Evolutionary conservation across 2,797 vertebrate genomes (phyloP).

Genomic region (Spheniscus humboldti): DNA sequence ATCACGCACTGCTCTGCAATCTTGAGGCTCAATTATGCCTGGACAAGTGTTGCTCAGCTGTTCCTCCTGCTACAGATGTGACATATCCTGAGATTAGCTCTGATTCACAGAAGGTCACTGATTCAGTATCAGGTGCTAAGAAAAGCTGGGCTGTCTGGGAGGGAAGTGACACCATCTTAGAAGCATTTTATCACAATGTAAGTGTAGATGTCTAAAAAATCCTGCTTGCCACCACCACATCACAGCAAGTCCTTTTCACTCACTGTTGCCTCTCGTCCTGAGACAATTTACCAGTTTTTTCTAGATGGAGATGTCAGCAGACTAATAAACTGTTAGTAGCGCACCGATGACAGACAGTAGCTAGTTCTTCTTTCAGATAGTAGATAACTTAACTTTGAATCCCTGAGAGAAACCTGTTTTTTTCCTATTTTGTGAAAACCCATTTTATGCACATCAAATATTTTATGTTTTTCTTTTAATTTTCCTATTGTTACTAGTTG

Average conservation of each 20-base stretch:
- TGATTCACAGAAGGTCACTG: conserved; percentile 35
- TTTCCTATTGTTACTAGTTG: neutral
- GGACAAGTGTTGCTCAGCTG: conserved; percentile 64
- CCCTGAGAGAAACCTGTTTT: neutral
- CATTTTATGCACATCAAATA: neutral
- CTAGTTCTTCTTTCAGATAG: conserved; percentile 14
- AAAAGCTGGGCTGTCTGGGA: conserved; percentile 59
- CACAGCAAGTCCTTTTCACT: conserved; percentile 58
- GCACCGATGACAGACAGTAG: conserved; percentile 61
- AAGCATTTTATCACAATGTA: conserved; percentile 70
- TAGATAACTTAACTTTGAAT: conserved; percentile 52
- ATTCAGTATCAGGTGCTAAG: conserved; percentile 50
- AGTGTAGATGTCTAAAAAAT: conserved; percentile 67
- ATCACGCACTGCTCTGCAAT: conserved; percentile 52
- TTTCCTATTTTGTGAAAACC: neutral
- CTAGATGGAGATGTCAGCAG: conserved; percentile 63
- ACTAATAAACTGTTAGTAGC: conserved; percentile 53
- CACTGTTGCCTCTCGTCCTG: conserved; percentile 29
- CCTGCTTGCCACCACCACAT: conserved; percentile 68
- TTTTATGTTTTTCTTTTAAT: neutral
- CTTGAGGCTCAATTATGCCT: conserved; percentile 55
- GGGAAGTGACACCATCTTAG: conserved; percentile 68
- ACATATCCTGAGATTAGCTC: conserved; percentile 61
- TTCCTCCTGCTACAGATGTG: conserved; percentile 65
- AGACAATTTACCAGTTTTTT: conserved; percentile 53